Evolutionary conservation across 2,888 invertebrate species (phyloP).

Genomic region (Gymnocheta viridis): DNA sequence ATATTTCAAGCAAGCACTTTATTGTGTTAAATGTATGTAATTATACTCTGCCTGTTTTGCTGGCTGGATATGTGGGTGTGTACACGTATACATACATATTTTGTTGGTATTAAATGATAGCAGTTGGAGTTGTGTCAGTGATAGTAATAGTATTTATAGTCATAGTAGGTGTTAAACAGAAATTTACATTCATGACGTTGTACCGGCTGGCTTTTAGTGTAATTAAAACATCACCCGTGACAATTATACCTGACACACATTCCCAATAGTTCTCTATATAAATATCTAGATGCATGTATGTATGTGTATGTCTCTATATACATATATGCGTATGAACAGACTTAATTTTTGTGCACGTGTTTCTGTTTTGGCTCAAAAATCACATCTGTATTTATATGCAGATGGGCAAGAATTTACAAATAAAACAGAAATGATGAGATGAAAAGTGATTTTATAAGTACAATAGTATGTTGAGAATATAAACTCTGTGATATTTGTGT

Average conservation of each 20-base stretch:
- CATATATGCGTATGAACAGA: no score
- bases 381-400: neutral
- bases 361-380: neutral
- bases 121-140: neutral
- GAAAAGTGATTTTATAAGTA: conserved; percentile 39
- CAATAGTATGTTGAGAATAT: neutral
- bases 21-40: no score
- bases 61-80: neutral
- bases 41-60: conserved; percentile 25
- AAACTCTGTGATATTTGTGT: conserved; percentile 39
- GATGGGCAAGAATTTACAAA: neutral
- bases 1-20: no score
- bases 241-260: conserved; percentile 53
- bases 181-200: conserved; percentile 66
- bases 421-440: conserved; percentile 27
- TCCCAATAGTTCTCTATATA: neutral
- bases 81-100: neutral
- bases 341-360: neutral
- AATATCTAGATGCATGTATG: neutral
- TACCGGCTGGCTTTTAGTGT: conserved; percentile 69
- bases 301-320: no score
- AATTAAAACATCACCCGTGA: conserved; percentile 70
- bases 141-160: conserved; percentile 11
- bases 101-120: conserved; percentile 18
- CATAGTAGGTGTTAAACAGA: conserved; percentile 65